These are phyloP conservation scores for Neodiprion pinetum DNA, from an alignment of 1,140 invertebrate species.

Conservation along the genomic window DNA sequence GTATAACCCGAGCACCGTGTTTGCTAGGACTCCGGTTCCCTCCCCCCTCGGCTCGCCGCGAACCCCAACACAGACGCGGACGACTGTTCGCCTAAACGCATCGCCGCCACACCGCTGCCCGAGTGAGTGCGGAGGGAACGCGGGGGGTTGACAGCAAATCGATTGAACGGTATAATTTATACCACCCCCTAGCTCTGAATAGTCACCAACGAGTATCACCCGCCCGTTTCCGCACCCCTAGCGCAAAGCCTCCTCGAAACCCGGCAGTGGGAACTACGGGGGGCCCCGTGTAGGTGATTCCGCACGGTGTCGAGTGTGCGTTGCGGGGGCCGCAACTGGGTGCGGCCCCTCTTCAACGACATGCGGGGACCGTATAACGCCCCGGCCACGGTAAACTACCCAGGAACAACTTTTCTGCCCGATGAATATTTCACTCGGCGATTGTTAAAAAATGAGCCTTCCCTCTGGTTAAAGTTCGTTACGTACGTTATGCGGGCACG, in stretches of 20 bases:
- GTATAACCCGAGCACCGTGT: conserved; percentile 12
- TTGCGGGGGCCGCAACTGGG: background rate
- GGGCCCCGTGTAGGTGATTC: background rate
- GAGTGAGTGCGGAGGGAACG: conserved; percentile 22
- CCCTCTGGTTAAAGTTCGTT: no score
- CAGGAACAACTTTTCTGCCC: background rate
- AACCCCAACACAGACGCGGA: conserved; percentile 18
- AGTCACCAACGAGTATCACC: conserved; percentile 36
- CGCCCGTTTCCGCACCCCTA: background rate
- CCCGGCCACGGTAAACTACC: background rate
- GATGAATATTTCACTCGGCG: background rate
- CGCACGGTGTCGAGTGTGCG: background rate
- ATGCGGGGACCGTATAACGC: background rate
- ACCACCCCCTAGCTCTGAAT: conserved; percentile 49
- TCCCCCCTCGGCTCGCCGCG: conserved; percentile 10
- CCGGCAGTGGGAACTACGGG: background rate
- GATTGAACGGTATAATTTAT: conserved; percentile 65
- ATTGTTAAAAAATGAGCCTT: no score
- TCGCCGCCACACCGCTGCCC: conserved; percentile 21
- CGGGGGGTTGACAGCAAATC: conserved; percentile 57
- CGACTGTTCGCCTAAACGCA: conserved; percentile 39
- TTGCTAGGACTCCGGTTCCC: conserved; percentile 11
- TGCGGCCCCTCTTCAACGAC: background rate
- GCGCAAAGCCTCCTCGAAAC: background rate
- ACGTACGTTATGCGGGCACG: no score